Base-by-base conservation (phyloP, 2,113 vertebrate genomes). In the Cebus imitator region DNA sequence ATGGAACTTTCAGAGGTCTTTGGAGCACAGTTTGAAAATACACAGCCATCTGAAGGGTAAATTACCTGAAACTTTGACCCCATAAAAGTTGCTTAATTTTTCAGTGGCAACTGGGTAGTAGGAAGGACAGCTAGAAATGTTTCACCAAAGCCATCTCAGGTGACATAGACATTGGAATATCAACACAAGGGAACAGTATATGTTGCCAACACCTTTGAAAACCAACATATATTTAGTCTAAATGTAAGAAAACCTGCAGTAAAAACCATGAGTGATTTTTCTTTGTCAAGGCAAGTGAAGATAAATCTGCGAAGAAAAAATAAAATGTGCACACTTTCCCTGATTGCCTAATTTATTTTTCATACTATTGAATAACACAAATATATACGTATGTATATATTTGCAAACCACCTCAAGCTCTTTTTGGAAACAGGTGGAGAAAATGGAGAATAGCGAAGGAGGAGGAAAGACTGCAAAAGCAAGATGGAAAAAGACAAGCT, bases 21-120 rank as follows among this genome's bases (percentile, higher is more conserved):
- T 68, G 85, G 61, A 94, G 43, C 55, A 94, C 16, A 76, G 48
- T 45, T 82, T 94, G n/a, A 90, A 95, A 98, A 78, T 18, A 81
- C 21, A 87, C 18, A 92, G 4, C 13, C 20, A 66, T 37, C 58
- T 87, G 25, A 89, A 43, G 52, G 18, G 6, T 58, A 82, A 55
- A 86, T 68, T 78, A 76, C 12, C n/a, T 75, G 40, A 83, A 76
- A 91, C 25, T 83, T 23, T 80, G 57, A 78, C 30, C 18, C 25
- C 61, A 68, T 21, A 8, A 48, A 76, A 93, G 27, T 43, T 90
- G 75, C 25, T 48, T 88, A 52, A 79, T 48, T 88, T 92, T 86
- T 94, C 18, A 70, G n/a, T 55, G 30, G 2, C 20, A 88, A 40
- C 50, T 91, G 52, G 2, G 52, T 35, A 73, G 16, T 17, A n/a